phyloP scores from a whole-genome alignment of 30 jellyfish, hydroid and myxozoan species.

The Pseudorhiza aurosa region DNA sequence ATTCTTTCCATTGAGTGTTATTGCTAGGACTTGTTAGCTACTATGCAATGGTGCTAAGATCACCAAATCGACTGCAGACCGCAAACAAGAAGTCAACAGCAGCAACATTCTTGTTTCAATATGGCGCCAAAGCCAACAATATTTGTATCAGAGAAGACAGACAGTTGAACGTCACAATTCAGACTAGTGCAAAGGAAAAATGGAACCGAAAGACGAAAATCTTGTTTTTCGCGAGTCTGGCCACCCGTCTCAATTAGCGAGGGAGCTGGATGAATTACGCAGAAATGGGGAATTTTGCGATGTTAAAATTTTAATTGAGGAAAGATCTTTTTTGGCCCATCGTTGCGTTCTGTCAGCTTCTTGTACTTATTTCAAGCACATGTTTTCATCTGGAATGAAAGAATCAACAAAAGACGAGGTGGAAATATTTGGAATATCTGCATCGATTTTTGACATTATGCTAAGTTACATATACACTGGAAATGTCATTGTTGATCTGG shows the following conservation, averaged over 20 bases:
- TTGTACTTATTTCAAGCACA: slow-evolving; percentile 43
- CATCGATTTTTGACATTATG: slow-evolving; percentile 40
- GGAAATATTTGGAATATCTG: slow-evolving; percentile 54
- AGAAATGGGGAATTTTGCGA: slow-evolving; percentile 63
- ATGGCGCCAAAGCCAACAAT: no score
- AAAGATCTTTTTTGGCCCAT: slow-evolving; percentile 58
- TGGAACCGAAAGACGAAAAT: slow-evolving; percentile 42
- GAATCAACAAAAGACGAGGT: slow-evolving; percentile 51
- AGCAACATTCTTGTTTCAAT: no score
- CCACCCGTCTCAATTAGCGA: slow-evolving; percentile 37
- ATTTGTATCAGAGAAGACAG: no score
- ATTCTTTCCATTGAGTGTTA: no score
- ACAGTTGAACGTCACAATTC: no score
- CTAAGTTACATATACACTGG: slow-evolving; percentile 63
- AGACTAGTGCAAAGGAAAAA: no score
- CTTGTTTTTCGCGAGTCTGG: slow-evolving; percentile 36
- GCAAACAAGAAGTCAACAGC: no score
- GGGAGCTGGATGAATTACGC: slow-evolving; percentile 49
- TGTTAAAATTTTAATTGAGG: slow-evolving; percentile 55
- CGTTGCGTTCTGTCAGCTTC: slow-evolving; percentile 68
- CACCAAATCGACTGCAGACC: no score
- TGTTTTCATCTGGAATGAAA: slow-evolving; percentile 63
- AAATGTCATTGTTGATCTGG: slow-evolving; percentile 48
- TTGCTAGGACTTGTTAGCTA: no score
- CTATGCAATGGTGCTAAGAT: no score